A percentile compares a stretch with the other conserved stretches of the same genome.
Evolutionary conservation across 2,797 vertebrate species (phyloP).

Genomic region (Tokudaia tokunoshimensis): DNA sequence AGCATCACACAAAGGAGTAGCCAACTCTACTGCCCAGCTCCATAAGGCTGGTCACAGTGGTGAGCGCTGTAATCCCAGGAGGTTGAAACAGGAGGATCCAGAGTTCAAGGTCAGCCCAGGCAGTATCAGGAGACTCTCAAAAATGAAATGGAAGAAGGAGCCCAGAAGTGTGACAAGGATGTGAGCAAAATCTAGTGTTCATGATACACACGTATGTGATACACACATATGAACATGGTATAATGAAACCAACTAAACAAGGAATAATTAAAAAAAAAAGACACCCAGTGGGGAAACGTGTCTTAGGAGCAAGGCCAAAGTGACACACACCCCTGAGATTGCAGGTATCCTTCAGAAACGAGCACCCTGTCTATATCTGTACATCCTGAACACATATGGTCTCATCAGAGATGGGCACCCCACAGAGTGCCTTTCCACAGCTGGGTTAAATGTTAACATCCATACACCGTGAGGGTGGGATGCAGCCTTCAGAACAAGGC

Average conservation of each 20-base stretch:
- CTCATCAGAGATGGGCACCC: background rate
- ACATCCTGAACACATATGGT: background rate
- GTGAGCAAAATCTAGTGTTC: background rate
- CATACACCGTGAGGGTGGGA: background rate
- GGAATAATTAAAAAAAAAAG: background rate
- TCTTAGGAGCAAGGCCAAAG: background rate
- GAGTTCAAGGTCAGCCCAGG: background rate
- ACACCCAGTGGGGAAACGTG: too few species aligned
- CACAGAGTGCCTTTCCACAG: background rate
- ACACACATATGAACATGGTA: background rate
- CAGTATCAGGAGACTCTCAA: background rate
- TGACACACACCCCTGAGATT: background rate
- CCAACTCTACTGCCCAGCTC: background rate
- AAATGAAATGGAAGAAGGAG: background rate
- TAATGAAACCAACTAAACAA: background rate
- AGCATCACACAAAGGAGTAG: background rate
- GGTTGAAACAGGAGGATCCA: background rate
- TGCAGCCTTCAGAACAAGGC: background rate
- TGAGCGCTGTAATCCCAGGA: background rate
- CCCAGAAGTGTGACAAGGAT: too few species aligned
- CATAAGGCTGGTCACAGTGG: background rate
- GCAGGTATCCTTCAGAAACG: slow-evolving; percentile 7
- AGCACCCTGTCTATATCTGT: background rate
- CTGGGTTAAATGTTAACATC: slow-evolving; percentile 3
- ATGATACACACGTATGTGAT: background rate